Evolutionary conservation across 2,888 invertebrate genomes (phyloP).

Genomic region (Rhaphigaster nebulosa): DNA sequence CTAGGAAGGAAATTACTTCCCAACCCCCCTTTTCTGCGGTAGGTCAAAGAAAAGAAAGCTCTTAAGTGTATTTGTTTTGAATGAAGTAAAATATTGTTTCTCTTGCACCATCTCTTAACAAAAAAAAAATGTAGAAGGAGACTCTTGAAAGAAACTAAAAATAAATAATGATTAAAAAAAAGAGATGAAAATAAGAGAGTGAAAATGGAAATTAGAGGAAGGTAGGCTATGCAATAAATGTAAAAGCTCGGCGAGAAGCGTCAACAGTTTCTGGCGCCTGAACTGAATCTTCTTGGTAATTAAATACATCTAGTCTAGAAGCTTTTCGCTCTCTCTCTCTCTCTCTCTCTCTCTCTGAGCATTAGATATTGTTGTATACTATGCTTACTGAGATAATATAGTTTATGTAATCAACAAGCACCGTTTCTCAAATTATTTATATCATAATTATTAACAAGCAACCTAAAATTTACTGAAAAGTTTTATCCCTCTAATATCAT

Average conservation of each 20-base stretch:
- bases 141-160: background rate
- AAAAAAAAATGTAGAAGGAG: background rate
- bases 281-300: background rate
- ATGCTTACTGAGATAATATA: no score
- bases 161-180: constrained; percentile 31
- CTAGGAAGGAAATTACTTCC: background rate
- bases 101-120: background rate
- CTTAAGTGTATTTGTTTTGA: constrained; percentile 35
- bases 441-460: no score
- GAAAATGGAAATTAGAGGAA: constrained; percentile 30
- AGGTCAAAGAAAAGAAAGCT: background rate
- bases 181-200: background rate
- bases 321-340: background rate
- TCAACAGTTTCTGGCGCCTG: background rate
- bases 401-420: no score
- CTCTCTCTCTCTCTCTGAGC: no score
- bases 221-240: background rate
- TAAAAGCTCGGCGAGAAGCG: background rate
- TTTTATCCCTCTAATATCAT: no score
- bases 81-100: constrained; percentile 42
- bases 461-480: no score
- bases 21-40: background rate
- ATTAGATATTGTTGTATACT: no score
- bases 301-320: background rate
- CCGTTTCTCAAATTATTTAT: no score